phyloP scores from a whole-genome alignment of 53 echinoderm and acorn worm species.

The Apostichopus leukothele region DNA sequence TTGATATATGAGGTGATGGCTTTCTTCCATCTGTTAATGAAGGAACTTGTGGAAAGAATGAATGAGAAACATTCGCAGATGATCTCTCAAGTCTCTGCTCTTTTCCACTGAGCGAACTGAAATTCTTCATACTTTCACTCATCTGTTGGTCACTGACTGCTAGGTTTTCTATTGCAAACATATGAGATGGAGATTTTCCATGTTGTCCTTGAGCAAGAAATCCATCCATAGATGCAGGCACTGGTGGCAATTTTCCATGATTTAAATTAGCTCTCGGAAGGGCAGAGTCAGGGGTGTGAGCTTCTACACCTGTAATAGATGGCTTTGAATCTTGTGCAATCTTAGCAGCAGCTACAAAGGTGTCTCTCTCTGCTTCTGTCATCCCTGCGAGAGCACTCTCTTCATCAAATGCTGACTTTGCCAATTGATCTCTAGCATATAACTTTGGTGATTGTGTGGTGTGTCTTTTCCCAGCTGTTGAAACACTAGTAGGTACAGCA shows the following conservation, averaged over 20 bases:
- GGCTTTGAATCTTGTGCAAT: constrained; percentile 63
- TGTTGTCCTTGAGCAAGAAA: neutral
- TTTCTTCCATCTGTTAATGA: constrained; percentile 6
- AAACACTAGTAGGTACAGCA: constrained; percentile 40
- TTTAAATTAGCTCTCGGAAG: neutral
- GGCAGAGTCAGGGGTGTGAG: neutral
- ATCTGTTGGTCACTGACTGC: constrained; percentile 14
- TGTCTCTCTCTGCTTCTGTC: constrained; percentile 92
- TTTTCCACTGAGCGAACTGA: neutral
- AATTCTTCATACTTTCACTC: neutral
- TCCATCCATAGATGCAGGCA: neutral
- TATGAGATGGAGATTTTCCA: neutral
- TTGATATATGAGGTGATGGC: neutral
- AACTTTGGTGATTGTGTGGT: constrained; percentile 37
- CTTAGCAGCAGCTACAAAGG: constrained; percentile 84
- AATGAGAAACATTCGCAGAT: neutral
- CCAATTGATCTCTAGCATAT: neutral
- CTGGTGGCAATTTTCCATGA: neutral
- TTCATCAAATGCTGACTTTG: constrained; percentile 73
- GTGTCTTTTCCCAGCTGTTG: constrained; percentile 46
- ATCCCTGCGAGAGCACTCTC: constrained; percentile 83
- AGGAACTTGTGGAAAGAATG: neutral
- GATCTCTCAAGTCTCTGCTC: neutral
- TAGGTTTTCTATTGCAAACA: constrained; percentile 35
- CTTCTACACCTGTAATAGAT: neutral